These are phyloP conservation scores for Ageneiosus marmoratus DNA, from an alignment of 2,113 vertebrate genomes.

Conservation along the genomic window DNA sequence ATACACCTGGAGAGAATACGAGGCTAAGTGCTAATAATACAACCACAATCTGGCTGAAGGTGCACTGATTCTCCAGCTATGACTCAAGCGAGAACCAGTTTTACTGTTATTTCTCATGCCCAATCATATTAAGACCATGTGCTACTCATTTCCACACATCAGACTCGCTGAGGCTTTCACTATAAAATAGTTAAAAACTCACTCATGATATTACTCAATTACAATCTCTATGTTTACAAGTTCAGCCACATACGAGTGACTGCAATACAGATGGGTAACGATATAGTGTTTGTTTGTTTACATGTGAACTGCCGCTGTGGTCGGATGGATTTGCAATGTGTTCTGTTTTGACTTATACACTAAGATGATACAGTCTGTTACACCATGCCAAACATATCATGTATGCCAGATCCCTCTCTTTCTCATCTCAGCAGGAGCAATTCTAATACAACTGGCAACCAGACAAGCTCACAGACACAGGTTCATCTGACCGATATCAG, in stretches of 20 bases:
- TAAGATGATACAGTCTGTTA: not conserved
- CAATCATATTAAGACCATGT: conserved; percentile 56
- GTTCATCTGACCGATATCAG: not conserved
- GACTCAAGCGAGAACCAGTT: conserved; percentile 64
- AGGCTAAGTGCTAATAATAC: conserved; percentile 44
- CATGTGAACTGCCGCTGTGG: not conserved
- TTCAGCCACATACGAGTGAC: not conserved
- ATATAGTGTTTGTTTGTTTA: not conserved
- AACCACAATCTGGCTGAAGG: conserved; percentile 55
- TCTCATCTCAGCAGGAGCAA: not conserved
- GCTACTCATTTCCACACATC: conserved; percentile 43
- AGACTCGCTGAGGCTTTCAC: conserved; percentile 29
- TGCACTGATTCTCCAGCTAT: conserved; percentile 61
- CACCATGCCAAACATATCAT: not conserved
- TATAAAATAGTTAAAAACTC: conserved; percentile 42
- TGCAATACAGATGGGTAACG: not conserved
- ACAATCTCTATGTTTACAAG: conserved; percentile 19
- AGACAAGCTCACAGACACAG: not conserved
- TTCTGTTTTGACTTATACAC: conserved; percentile 3
- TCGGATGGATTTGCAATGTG: not conserved
- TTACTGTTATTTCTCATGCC: conserved; percentile 66
- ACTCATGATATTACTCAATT: conserved; percentile 46
- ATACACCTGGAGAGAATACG: conserved; percentile 23
- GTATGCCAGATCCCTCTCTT: too few species aligned
- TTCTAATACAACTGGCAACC: not conserved